phyloP scores from a whole-genome alignment of 2,888 invertebrate species.

The Hypercompe scribonia region DNA sequence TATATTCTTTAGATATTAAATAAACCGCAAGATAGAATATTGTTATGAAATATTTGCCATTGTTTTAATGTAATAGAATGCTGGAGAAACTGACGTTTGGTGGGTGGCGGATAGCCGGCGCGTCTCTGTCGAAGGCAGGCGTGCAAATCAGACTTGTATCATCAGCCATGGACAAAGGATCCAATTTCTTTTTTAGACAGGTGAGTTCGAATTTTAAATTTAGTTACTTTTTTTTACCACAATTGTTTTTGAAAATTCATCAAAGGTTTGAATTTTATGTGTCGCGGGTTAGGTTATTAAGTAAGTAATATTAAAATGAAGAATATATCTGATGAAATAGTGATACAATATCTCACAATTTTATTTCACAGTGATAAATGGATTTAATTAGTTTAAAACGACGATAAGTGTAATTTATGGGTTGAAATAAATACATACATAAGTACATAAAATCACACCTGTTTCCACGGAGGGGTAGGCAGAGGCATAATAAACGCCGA shows the following conservation, averaged over 20 bases:
- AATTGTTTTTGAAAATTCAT: not conserved
- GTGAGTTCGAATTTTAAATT: conserved; percentile 51
- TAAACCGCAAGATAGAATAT: conserved; percentile 15
- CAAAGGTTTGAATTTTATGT: not conserved
- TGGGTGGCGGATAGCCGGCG: conserved; percentile 53
- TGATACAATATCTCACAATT: not conserved
- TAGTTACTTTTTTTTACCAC: not conserved
- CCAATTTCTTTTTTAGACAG: conserved; percentile 80
- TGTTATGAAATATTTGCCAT: conserved; percentile 36
- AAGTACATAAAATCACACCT: too few species aligned
- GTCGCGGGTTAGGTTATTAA: not conserved
- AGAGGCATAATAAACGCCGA: too few species aligned
- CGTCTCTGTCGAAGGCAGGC: conserved; percentile 39
- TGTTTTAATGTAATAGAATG: conserved; percentile 61
- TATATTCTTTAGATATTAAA: conserved; percentile 1
- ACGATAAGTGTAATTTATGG: too few species aligned
- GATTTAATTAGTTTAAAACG: not conserved
- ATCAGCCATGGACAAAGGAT: conserved; percentile 56
- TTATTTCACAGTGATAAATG: not conserved
- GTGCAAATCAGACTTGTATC: conserved; percentile 58
- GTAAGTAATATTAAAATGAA: not conserved
- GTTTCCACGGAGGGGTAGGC: too few species aligned
- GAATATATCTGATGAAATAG: not conserved
- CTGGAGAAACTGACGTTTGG: conserved; percentile 57
- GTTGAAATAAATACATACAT: too few species aligned